Evolutionary conservation across 1,140 invertebrate species (phyloP).

Genomic region (Platyscapa corneri): DNA sequence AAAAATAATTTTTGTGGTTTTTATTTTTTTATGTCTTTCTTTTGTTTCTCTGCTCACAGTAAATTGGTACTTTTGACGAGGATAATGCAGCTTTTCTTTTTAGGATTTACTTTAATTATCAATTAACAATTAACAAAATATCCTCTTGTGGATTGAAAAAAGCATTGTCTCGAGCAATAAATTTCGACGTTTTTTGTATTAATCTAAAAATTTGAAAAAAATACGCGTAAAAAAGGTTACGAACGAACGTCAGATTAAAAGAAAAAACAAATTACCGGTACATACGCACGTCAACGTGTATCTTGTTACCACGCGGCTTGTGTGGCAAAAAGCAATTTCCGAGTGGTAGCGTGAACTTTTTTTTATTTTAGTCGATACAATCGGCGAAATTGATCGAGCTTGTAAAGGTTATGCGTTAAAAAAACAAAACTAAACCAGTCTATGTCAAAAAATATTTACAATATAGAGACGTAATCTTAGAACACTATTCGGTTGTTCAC

Average conservation of each 20-base stretch:
- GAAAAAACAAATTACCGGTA: background rate
- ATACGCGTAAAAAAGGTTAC: background rate
- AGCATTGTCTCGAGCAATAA: too few species aligned
- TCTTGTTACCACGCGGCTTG: background rate
- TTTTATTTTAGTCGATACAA: background rate
- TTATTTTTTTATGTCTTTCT: background rate
- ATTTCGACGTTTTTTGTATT: background rate
- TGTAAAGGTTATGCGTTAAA: background rate
- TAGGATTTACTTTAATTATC: background rate
- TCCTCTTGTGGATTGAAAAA: too few species aligned
- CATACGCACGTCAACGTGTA: constrained; percentile 11
- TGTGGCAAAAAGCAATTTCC: constrained; percentile 3
- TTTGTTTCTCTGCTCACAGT: background rate
- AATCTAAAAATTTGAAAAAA: background rate
- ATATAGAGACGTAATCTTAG: background rate
- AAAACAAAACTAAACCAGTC: background rate
- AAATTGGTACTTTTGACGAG: background rate
- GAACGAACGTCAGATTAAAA: background rate
- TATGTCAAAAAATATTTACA: background rate
- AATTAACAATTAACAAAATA: too few species aligned
- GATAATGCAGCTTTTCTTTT: background rate
- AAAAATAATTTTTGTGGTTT: background rate
- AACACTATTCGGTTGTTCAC: background rate
- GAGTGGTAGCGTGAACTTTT: background rate
- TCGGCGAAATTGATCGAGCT: background rate